phyloP scores from a whole-genome alignment of 2,797 vertebrate genomes.

The Petrocephalus sullivani region DNA sequence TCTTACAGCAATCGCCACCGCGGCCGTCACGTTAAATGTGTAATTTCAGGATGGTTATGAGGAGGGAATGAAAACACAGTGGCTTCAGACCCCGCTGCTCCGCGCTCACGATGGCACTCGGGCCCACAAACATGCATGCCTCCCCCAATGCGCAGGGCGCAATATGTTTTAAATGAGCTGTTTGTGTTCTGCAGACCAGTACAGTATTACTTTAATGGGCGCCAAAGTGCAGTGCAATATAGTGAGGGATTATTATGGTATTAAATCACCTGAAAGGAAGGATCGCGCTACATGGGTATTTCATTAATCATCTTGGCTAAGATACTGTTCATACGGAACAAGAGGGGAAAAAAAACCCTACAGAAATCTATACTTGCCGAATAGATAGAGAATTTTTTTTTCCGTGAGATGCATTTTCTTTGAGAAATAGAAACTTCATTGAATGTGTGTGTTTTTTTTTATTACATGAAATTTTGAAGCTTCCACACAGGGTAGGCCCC shows the following conservation, averaged over 20 bases:
- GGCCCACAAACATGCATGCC: conserved; percentile 50
- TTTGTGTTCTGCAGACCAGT: conserved; percentile 65
- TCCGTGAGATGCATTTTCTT: conserved; percentile 14
- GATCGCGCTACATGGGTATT: conserved; percentile 55
- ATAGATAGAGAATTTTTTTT: conserved; percentile 20
- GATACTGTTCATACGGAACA: conserved; percentile 50
- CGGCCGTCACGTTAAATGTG: conserved; percentile 23
- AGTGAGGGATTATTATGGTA: conserved; percentile 69
- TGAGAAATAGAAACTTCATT: conserved; percentile 22
- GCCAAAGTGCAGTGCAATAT: conserved; percentile 66
- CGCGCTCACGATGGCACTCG: conserved; percentile 41
- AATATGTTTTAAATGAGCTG: conserved; percentile 72
- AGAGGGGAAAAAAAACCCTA: conserved; percentile 7
- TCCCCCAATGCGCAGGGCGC: conserved; percentile 53
- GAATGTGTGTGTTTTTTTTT: conserved; percentile 1
- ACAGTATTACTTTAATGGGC: conserved; percentile 67
- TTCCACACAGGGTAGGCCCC: not conserved
- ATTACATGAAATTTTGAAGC: not conserved
- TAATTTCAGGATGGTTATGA: conserved; percentile 30
- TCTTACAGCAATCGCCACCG: not conserved
- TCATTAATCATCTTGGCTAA: conserved; percentile 68
- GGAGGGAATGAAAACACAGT: conserved; percentile 38
- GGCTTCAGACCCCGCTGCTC: conserved; percentile 47
- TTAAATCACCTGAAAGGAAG: conserved; percentile 68
- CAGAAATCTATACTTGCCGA: conserved; percentile 20